A percentile compares a stretch with the other conserved stretches of the same genome.
phyloP scores from a whole-genome alignment of 2,113 vertebrate genomes.

The Mormyrus iriodes region DNA sequence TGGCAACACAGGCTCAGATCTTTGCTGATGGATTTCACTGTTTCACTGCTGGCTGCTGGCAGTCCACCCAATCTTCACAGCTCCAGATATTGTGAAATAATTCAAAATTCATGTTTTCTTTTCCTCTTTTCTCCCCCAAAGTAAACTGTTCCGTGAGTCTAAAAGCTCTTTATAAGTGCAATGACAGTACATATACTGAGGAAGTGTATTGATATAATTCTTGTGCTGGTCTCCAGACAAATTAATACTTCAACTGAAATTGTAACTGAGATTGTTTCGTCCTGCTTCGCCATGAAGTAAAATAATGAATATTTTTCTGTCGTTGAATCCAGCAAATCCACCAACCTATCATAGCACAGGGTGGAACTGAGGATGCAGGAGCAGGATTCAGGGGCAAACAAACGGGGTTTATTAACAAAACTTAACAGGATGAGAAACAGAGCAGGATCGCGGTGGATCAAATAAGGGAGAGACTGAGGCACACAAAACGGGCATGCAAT shows the following conservation, averaged over 20 bases:
- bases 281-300: background rate
- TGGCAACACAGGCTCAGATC: background rate
- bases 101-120: background rate
- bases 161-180: background rate
- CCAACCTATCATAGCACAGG: too few species aligned
- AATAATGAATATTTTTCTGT: background rate
- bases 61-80: background rate
- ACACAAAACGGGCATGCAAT: too few species aligned
- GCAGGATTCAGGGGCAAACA: too few species aligned
- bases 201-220: background rate
- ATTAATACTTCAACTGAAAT: background rate
- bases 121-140: background rate
- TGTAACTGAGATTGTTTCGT: background rate
- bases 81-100: conserved; percentile 1
- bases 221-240: background rate
- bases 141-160: background rate
- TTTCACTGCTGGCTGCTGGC: background rate
- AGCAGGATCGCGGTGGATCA: too few species aligned
- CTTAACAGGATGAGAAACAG: too few species aligned
- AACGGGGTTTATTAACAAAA: too few species aligned
- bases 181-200: background rate
- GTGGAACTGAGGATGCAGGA: too few species aligned
- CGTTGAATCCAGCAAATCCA: background rate
- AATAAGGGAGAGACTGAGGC: too few species aligned
- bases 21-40: conserved; percentile 9